These are phyloP conservation scores for Microcebus jonahi DNA, from an alignment of 2,113 vertebrate species.

Conservation along the genomic window DNA sequence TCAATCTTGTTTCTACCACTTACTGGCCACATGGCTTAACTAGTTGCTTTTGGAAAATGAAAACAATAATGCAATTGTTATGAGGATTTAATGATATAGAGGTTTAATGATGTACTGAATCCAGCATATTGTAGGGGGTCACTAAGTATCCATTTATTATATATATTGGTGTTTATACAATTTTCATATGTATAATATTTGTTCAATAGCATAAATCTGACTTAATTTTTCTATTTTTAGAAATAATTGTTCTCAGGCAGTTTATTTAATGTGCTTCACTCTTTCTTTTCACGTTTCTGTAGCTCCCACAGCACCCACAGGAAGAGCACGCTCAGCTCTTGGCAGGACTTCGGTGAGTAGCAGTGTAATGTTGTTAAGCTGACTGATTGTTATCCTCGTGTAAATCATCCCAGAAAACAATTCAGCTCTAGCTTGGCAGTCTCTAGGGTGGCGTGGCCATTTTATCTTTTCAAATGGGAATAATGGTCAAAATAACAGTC, in stretches of 20 bases:
- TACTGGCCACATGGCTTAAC: not conserved
- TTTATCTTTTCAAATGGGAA: slow-evolving; percentile 26
- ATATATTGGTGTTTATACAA: not conserved
- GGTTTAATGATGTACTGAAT: not conserved
- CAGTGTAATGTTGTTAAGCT: not conserved
- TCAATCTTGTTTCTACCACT: not conserved
- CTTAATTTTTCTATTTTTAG: not conserved
- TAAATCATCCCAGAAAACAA: not conserved
- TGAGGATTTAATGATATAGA: not conserved
- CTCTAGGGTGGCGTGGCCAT: not conserved
- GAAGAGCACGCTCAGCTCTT: not conserved
- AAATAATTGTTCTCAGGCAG: not conserved
- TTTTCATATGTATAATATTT: not conserved
- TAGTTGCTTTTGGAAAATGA: not conserved
- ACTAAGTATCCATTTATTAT: not conserved
- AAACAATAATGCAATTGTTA: not conserved
- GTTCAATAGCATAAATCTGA: not conserved
- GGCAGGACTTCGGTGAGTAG: not conserved
- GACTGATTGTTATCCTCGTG: not conserved
- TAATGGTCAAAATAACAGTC: not conserved
- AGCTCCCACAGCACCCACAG: not conserved
- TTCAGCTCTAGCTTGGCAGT: not conserved
- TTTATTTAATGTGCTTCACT: not conserved
- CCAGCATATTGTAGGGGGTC: not conserved
- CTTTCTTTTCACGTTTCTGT: not conserved